phyloP scores from a whole-genome alignment of 2,113 vertebrate genomes.

The Cariama cristata region DNA sequence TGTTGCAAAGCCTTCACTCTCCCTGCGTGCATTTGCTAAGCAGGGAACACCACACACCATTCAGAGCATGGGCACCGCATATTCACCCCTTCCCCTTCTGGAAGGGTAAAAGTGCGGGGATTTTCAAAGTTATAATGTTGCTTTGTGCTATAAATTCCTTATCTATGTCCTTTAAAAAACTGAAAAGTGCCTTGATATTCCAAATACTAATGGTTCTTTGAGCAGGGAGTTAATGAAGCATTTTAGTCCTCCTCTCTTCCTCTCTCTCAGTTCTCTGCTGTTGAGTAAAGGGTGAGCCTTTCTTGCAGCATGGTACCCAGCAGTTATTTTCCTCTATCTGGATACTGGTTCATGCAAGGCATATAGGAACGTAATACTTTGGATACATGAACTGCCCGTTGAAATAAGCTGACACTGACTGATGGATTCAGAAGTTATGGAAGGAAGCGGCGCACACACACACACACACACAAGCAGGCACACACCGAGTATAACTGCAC shows the following conservation, averaged over 20 bases:
- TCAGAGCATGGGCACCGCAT: not conserved
- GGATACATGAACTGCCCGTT: not conserved
- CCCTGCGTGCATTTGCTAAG: not conserved
- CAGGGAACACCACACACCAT: fast-evolving
- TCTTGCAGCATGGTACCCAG: not conserved
- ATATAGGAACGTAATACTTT: not conserved
- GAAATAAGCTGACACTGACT: not conserved
- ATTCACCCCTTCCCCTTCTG: not conserved
- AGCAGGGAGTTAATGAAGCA: not conserved
- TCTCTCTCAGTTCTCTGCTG: not conserved
- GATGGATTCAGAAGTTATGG: not conserved
- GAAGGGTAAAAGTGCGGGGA: not conserved
- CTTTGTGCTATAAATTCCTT: not conserved
- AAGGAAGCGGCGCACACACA: not conserved
- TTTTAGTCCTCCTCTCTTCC: not conserved
- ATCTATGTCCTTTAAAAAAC: not conserved
- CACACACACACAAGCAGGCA: not conserved
- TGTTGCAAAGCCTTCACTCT: not conserved
- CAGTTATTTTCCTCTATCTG: not conserved
- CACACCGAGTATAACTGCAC: not conserved
- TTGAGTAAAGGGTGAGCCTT: not conserved
- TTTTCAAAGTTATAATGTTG: not conserved
- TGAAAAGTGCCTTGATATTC: not conserved
- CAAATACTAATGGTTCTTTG: not conserved
- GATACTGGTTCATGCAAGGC: not conserved